Evolutionary conservation across 2,888 invertebrate genomes (phyloP).

Genomic region (Odontothrips loti): DNA sequence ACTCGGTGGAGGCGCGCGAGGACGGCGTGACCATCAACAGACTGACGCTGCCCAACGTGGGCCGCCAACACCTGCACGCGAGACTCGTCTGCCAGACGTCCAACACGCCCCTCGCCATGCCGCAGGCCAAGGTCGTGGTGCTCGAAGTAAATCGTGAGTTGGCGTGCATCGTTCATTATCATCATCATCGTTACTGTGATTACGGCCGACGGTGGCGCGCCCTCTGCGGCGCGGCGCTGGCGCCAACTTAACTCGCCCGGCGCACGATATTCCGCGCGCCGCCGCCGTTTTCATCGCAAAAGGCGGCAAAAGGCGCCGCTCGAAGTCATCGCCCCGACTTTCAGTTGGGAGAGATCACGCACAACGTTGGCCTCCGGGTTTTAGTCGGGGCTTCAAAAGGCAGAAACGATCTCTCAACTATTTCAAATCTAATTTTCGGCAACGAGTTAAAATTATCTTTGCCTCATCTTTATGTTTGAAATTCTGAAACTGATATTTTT

Average conservation of each 20-base stretch:
- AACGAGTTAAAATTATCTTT: no score
- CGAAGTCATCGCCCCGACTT: no score
- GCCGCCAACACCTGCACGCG: conserved; percentile 76
- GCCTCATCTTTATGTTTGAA: no score
- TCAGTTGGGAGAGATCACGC: conserved; percentile 40
- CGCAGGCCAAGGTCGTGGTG: conserved; percentile 71
- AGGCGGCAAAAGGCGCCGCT: conserved; percentile 33
- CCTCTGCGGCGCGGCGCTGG: no score
- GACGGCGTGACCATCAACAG: conserved; percentile 74
- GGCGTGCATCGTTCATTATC: conserved; percentile 31
- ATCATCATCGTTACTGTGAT: no score
- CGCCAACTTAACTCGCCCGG: no score
- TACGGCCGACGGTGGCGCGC: no score
- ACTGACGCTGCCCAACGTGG: conserved; percentile 72
- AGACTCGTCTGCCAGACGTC: conserved; percentile 82
- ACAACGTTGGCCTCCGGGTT: no score
- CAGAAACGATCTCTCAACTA: no score
- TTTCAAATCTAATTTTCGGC: not conserved
- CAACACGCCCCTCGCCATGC: conserved; percentile 77
- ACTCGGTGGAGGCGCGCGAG: conserved; percentile 66
- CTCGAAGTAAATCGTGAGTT: conserved; percentile 85
- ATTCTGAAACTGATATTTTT: no score
- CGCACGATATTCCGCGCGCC: not conserved
- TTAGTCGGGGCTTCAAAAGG: no score
- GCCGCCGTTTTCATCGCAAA: conserved; percentile 38